A percentile compares a stretch with the other conserved stretches of the same genome.
Evolutionary conservation across 2,797 vertebrate species (phyloP).

Genomic region (Pelochelys cantorii): DNA sequence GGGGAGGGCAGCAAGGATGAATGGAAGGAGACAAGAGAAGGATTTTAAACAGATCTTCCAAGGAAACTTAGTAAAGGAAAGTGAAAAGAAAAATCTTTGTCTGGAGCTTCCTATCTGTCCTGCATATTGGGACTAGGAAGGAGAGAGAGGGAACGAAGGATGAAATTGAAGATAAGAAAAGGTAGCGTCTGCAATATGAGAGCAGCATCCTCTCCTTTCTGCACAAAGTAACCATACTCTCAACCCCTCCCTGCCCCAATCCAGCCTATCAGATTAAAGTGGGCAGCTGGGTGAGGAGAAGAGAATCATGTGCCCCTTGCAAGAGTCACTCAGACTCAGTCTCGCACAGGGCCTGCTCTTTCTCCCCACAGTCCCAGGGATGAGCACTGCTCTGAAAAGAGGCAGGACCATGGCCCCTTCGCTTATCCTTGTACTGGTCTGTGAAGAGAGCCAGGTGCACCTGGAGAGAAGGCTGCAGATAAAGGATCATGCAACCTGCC

Average conservation of each 20-base stretch:
- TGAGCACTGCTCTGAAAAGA: neutral
- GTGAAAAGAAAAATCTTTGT: neutral
- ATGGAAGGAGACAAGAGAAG: neutral
- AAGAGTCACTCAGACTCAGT: neutral
- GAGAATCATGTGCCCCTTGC: neutral
- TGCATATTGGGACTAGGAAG: neutral
- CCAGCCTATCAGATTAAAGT: neutral
- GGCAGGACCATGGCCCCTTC: neutral
- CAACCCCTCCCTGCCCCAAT: neutral
- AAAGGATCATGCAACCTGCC: neutral
- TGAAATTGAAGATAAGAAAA: neutral
- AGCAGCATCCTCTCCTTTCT: neutral
- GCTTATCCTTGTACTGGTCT: neutral
- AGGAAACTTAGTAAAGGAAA: neutral
- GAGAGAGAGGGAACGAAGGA: neutral
- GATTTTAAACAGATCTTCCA: neutral
- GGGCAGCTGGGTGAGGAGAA: neutral
- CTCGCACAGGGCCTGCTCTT: neutral
- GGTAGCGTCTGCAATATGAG: neutral
- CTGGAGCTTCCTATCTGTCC: neutral
- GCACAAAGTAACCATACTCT: neutral
- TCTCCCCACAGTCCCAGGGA: neutral
- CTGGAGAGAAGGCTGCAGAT: neutral
- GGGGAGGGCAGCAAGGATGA: neutral
- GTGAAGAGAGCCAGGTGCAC: neutral